phyloP scores from a whole-genome alignment of 2,797 vertebrate species.

The Otolemur crassicaudatus region DNA sequence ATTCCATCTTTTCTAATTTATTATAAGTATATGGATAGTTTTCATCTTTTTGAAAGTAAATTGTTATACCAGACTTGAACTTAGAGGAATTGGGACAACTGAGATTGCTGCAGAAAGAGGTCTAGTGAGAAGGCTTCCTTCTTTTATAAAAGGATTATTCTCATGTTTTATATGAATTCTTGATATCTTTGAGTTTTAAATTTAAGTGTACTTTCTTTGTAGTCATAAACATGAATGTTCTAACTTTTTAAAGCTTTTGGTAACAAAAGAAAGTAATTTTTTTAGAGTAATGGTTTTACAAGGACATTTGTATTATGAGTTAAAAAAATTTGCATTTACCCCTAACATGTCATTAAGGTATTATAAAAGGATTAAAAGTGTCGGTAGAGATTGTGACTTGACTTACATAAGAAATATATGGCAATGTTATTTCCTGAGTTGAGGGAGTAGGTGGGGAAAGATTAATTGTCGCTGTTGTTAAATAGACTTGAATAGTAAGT shows the following conservation, averaged over 20 bases:
- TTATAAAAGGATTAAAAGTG: conserved; percentile 64
- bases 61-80: not conserved
- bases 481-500: not conserved
- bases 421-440: conserved; percentile 48
- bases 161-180: conserved; percentile 9
- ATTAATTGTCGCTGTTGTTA: conserved; percentile 51
- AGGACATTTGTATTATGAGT: not conserved
- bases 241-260: conserved; percentile 23
- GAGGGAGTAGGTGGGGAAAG: conserved; percentile 9
- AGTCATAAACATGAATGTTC: not conserved
- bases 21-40: conserved; percentile 28
- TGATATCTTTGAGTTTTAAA: conserved; percentile 46
- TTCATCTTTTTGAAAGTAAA: conserved; percentile 45
- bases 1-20: not conserved
- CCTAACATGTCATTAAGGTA: not conserved
- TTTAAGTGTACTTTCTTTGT: conserved; percentile 6
- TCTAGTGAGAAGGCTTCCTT: conserved; percentile 9
- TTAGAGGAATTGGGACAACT: conserved; percentile 10
- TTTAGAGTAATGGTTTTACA: conserved; percentile 48
- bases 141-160: conserved; percentile 11
- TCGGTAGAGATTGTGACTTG: conserved; percentile 64
- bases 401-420: not conserved
- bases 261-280: conserved; percentile 3
- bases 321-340: conserved; percentile 58
- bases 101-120: not conserved